These are phyloP conservation scores for Eupeodes latifasciatus DNA, from an alignment of 2,888 invertebrate genomes.

Conservation along the genomic window DNA sequence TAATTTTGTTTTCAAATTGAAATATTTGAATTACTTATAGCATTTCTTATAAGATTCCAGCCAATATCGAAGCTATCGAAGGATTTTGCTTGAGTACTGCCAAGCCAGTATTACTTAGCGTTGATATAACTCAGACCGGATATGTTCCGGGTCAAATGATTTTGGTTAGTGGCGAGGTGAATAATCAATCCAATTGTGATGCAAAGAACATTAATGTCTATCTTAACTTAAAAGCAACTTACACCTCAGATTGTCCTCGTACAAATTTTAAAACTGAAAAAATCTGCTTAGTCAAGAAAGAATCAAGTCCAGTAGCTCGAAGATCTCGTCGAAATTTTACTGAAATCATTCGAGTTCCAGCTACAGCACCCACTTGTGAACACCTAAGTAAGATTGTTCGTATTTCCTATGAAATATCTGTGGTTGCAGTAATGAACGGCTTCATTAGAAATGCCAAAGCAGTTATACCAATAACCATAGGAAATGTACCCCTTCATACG, in stretches of 20 bases:
- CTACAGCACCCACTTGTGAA: conserved; percentile 83
- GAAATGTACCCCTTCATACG: conserved; percentile 81
- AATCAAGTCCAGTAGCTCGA: conserved; percentile 79
- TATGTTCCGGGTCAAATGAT: conserved; percentile 83
- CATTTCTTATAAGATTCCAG: conserved; percentile 78
- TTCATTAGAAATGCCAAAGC: conserved; percentile 81
- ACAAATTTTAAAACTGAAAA: conserved; percentile 80
- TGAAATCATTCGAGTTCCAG: conserved; percentile 81
- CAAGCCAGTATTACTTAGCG: conserved; percentile 79
- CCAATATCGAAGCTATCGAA: conserved; percentile 80
- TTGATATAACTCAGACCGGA: conserved; percentile 81
- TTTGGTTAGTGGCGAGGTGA: conserved; percentile 84
- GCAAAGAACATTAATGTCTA: conserved; percentile 84
- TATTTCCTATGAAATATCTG: conserved; percentile 81
- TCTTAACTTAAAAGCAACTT: conserved; percentile 84
- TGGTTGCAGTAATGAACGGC: conserved; percentile 81
- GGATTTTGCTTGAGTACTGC: conserved; percentile 80
- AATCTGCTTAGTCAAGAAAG: conserved; percentile 80
- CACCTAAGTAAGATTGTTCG: conserved; percentile 82
- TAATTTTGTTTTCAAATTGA: conserved; percentile 52
- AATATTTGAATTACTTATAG: background rate
- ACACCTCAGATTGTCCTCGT: conserved; percentile 80
- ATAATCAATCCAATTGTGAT: conserved; percentile 86
- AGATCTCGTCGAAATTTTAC: conserved; percentile 77
- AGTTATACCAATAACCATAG: conserved; percentile 82